phyloP scores from a whole-genome alignment of 1,140 invertebrate species.

The Octopus bimaculoides region DNA sequence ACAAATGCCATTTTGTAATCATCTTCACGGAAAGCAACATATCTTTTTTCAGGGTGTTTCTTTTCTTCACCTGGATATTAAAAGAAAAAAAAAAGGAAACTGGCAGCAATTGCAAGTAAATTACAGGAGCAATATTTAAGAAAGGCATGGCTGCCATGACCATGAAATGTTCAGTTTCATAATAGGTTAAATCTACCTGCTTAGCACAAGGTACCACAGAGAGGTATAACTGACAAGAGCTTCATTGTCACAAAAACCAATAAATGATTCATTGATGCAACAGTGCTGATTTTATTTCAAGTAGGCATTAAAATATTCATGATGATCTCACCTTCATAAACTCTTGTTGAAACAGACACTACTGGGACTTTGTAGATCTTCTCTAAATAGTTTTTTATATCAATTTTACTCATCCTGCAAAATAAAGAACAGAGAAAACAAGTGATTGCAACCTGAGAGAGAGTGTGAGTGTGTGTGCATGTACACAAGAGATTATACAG shows the following conservation, averaged over 20 bases:
- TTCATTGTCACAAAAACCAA: too few species aligned
- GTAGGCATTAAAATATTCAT: conserved; percentile 15
- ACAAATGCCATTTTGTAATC: conserved; percentile 81
- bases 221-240: too few species aligned
- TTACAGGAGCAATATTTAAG: too few species aligned
- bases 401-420: conserved; percentile 74
- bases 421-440: conserved; percentile 19
- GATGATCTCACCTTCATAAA: conserved; percentile 36
- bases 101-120: too few species aligned
- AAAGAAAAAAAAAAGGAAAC: background rate
- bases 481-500: too few species aligned
- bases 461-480: too few species aligned
- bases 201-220: too few species aligned
- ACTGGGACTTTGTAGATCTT: conserved; percentile 89
- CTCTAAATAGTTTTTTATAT: conserved; percentile 89
- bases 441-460: background rate
- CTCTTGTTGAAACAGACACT: conserved; percentile 64
- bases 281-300: too few species aligned
- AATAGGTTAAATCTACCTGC: too few species aligned
- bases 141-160: too few species aligned
- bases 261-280: too few species aligned
- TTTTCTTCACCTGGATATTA: conserved; percentile 48
- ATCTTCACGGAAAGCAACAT: conserved; percentile 74
- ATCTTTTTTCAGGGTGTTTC: conserved; percentile 57
- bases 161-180: too few species aligned